Evolutionary conservation across 2,113 vertebrate genomes (phyloP).

Genomic region (Eretmochelys imbricata): DNA sequence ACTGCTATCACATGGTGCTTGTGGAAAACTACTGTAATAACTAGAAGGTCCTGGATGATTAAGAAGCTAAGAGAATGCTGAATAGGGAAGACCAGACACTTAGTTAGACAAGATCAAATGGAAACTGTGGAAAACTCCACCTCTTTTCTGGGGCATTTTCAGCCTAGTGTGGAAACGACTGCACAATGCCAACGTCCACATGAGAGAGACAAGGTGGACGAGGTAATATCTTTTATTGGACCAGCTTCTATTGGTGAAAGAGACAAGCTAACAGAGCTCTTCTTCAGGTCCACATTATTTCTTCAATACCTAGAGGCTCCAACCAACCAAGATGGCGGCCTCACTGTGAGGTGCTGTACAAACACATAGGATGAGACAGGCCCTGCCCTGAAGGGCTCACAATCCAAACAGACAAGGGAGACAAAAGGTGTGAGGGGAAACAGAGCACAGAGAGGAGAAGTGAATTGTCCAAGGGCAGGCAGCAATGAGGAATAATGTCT

Average conservation of each 20-base stretch:
- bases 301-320: neutral
- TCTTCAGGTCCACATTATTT: neutral
- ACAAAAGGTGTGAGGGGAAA: neutral
- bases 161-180: neutral
- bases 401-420: neutral
- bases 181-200: neutral
- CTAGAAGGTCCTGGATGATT: neutral
- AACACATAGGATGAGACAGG: neutral
- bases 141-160: neutral
- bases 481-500: neutral
- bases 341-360: neutral
- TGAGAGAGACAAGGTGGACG: neutral
- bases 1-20: neutral
- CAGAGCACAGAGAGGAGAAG: neutral
- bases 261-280: neutral
- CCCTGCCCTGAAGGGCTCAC: neutral
- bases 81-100: neutral
- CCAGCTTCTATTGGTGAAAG: neutral
- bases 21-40: neutral
- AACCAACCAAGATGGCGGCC: neutral
- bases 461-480: neutral
- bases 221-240: neutral
- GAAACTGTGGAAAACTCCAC: neutral
- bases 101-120: neutral
- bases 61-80: neutral